These are phyloP conservation scores for Gadus chalcogrammus DNA, from an alignment of 2,113 vertebrate genomes.

Conservation along the genomic window DNA sequence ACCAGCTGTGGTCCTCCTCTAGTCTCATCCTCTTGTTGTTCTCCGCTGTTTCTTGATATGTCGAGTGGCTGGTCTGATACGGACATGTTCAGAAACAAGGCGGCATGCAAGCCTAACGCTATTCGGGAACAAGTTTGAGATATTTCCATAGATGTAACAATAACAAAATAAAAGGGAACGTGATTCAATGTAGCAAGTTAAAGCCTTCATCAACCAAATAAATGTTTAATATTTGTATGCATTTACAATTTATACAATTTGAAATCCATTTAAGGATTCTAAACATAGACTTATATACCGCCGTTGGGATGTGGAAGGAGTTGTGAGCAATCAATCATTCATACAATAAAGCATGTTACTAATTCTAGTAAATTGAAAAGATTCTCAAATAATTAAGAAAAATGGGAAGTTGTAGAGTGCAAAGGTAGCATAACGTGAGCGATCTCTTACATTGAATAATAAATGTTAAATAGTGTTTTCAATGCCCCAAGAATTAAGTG, in stretches of 20 bases:
- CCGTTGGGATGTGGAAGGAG: not conserved
- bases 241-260: conserved; percentile 59
- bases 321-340: conserved; percentile 34
- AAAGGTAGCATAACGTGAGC: conserved; percentile 37
- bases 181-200: too few relatives aligned
- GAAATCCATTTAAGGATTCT: conserved; percentile 30
- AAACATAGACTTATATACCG: conserved; percentile 16
- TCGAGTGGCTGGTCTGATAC: too few relatives aligned
- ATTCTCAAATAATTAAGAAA: conserved; percentile 21
- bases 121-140: too few relatives aligned
- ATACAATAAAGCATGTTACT: conserved; percentile 43
- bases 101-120: too few relatives aligned
- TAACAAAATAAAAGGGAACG: too few relatives aligned
- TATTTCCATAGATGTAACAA: too few relatives aligned
- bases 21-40: too few relatives aligned
- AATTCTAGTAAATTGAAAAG: conserved; percentile 16
- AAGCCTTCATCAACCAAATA: conserved; percentile 41
- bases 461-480: not conserved
- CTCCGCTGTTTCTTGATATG: too few relatives aligned
- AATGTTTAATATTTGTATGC: conserved; percentile 51
- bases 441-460: too few relatives aligned
- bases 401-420: conserved; percentile 45
- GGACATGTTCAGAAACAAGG: too few relatives aligned
- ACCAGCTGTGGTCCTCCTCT: too few relatives aligned
- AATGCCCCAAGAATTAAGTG: not conserved